Evolutionary conservation across 2,797 vertebrate species (phyloP).

Genomic region (Podargus strigoides): DNA sequence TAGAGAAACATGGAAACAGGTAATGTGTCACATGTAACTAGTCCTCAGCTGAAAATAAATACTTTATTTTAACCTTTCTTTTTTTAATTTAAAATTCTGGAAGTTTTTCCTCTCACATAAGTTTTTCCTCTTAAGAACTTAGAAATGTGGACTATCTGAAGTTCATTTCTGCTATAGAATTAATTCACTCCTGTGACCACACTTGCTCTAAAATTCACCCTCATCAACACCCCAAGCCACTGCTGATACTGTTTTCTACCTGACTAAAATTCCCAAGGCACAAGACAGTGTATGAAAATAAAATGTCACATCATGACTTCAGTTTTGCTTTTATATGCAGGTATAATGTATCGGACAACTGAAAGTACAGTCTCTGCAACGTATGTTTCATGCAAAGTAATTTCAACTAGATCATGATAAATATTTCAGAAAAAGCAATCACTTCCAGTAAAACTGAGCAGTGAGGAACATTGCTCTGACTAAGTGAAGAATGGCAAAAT

Average conservation of each 20-base stretch:
- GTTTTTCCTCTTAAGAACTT: not conserved
- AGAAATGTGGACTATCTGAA: not conserved
- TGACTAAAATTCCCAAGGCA: not conserved
- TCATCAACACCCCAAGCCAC: not conserved
- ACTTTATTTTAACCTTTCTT: not conserved
- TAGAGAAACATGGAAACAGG: not conserved
- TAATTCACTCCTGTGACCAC: not conserved
- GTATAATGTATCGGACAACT: not conserved
- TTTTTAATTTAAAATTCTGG: not conserved
- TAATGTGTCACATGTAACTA: not conserved
- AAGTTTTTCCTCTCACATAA: not conserved
- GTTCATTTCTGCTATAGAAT: not conserved
- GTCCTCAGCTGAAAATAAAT: not conserved
- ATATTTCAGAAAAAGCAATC: not conserved
- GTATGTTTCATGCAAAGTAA: not conserved
- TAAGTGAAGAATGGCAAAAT: not conserved
- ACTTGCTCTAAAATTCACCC: not conserved
- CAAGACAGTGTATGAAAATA: not conserved
- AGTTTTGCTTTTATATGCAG: not conserved
- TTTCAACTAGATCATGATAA: not conserved
- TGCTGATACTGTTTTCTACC: not conserved
- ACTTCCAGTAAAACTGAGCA: not conserved
- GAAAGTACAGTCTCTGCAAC: not conserved
- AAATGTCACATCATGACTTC: not conserved
- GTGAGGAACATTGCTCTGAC: not conserved